A percentile compares a stretch with the other conserved stretches of the same genome.
Evolutionary conservation across 2,888 invertebrate species (phyloP).

Genomic region (Troides aeacus): DNA sequence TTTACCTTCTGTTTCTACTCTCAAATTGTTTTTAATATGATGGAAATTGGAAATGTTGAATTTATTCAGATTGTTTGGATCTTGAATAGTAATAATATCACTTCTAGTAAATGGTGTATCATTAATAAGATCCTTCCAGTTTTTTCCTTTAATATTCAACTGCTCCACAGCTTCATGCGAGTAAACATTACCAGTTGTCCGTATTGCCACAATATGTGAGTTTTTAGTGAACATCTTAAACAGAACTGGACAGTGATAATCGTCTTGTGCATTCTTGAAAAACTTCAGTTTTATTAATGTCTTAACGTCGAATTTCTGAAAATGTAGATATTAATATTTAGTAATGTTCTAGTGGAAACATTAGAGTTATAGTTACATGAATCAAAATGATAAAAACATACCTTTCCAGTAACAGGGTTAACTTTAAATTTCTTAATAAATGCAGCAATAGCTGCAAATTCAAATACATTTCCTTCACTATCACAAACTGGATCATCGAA

Average conservation of each 20-base stretch:
- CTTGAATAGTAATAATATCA: constrained; percentile 95
- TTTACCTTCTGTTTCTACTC: constrained; percentile 90
- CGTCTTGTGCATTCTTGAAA: constrained; percentile 89
- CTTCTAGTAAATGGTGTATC: constrained; percentile 92
- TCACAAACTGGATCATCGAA: constrained; percentile 96
- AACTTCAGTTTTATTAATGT: constrained; percentile 92
- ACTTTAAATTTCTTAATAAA: constrained; percentile 95
- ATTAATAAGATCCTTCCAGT: constrained; percentile 95
- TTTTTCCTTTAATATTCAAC: constrained; percentile 95
- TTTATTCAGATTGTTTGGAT: constrained; percentile 93
- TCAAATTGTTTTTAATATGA: constrained; percentile 94
- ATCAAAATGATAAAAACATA: constrained; percentile 37
- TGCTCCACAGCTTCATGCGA: constrained; percentile 97
- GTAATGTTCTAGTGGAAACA: too few species aligned
- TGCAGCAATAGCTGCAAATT: constrained; percentile 90
- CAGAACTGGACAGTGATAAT: constrained; percentile 96
- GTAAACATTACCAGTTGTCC: constrained; percentile 96
- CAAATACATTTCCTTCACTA: constrained; percentile 94
- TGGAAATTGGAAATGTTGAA: constrained; percentile 97
- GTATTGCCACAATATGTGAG: constrained; percentile 94
- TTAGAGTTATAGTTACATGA: too few species aligned
- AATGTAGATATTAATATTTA: constrained; percentile 33
- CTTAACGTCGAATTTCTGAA: constrained; percentile 88
- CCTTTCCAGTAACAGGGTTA: constrained; percentile 96
- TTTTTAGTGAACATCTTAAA: constrained; percentile 96